Evolutionary conservation across 2,888 invertebrate genomes (phyloP).

Genomic region (Gibbula magus): DNA sequence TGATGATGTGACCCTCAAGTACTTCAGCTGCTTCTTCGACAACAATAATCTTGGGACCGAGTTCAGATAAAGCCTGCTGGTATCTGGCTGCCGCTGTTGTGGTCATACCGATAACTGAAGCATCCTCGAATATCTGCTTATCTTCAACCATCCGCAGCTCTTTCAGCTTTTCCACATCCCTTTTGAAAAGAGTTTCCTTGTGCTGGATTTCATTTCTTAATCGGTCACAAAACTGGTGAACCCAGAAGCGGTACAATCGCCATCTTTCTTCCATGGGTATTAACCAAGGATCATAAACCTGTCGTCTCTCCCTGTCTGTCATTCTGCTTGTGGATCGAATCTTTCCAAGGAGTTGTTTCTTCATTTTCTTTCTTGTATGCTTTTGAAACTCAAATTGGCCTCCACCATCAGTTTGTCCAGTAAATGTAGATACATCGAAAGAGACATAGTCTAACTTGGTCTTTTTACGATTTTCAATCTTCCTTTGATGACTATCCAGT

Average conservation of each 20-base stretch:
- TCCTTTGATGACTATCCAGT: neutral
- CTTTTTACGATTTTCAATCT: neutral
- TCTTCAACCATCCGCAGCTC: constrained; percentile 56
- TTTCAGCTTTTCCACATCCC: constrained; percentile 35
- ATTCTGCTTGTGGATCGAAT: constrained; percentile 42
- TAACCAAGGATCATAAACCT: constrained; percentile 55
- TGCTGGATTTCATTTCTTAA: constrained; percentile 37
- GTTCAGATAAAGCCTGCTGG: constrained; percentile 53
- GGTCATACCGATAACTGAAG: constrained; percentile 71
- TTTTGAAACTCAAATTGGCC: neutral
- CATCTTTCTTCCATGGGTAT: constrained; percentile 72
- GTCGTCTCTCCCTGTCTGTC: constrained; percentile 44
- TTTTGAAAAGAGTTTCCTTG: constrained; percentile 43
- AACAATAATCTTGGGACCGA: constrained; percentile 75
- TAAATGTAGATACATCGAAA: neutral
- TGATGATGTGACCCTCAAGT: constrained; percentile 88
- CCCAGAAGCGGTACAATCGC: constrained; percentile 75
- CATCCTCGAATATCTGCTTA: constrained; percentile 49
- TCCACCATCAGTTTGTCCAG: no score
- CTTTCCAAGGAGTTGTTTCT: neutral
- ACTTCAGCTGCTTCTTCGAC: constrained; percentile 94
- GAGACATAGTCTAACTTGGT: neutral
- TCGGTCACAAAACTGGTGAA: constrained; percentile 42
- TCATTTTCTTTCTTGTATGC: neutral
- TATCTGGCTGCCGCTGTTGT: constrained; percentile 71